Percentiles rank a stretch among this genome's conserved stretches.
phyloP scores from a whole-genome alignment of 2,888 invertebrate genomes.

The Stenodema calcarata region DNA sequence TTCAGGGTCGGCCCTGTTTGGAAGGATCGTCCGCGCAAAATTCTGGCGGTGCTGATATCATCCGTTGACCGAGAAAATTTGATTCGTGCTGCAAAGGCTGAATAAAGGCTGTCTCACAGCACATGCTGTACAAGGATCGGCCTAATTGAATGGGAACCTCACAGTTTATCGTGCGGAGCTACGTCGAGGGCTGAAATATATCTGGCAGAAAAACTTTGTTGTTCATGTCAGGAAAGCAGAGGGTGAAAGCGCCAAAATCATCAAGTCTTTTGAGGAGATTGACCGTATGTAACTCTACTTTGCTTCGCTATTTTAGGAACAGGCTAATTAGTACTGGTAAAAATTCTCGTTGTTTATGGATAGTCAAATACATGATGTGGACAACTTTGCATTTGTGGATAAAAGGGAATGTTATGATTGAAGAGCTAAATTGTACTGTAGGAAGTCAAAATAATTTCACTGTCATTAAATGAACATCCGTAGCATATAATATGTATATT shows the following conservation, averaged over 20 bases:
- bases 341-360: too few species aligned
- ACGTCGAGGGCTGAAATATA: background rate
- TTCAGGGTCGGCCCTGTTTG: background rate
- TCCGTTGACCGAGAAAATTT: background rate
- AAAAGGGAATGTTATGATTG: too few species aligned
- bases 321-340: too few species aligned
- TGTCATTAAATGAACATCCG: too few species aligned
- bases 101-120: background rate
- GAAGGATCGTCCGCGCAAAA: conserved; percentile 6
- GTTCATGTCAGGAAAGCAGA: background rate
- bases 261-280: background rate
- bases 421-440: too few species aligned
- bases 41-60: background rate
- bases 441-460: too few species aligned
- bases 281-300: background rate
- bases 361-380: too few species aligned
- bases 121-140: background rate
- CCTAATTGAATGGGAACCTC: background rate
- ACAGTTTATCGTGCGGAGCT: background rate
- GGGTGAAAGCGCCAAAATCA: background rate
- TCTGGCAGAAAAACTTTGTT: background rate
- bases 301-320: too few species aligned
- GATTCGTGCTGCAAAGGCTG: background rate
- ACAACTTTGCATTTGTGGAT: too few species aligned
- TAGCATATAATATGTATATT: too few species aligned